Evolutionary conservation across 2,113 vertebrate genomes (phyloP), one percentile per base, ranked within the genome.

Genomic region (Limnothrissa miodon): DNA sequence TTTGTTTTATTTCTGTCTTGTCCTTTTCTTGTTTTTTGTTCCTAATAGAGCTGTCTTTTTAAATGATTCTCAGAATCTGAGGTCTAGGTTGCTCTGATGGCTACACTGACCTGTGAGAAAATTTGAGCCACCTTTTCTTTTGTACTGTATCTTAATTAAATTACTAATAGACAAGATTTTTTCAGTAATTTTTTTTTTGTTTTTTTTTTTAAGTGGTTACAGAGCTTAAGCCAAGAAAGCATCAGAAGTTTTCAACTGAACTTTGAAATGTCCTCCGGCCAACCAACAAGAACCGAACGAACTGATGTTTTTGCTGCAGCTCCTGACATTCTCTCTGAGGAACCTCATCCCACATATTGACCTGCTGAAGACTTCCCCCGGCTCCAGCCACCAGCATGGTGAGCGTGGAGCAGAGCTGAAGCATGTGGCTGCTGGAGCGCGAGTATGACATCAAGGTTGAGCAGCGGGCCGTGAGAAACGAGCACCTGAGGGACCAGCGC

Each of bases 401-500:
- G 8, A 5, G 59, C 82, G 83, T 83, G 81, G 29, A 82, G 25
- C 1, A 80, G 36, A 82, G 84, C 25, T 83, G 79, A 80, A 23
- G 79, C 21, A 85, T 85, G 21, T 84, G 83, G 66, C 83, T 66
- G 5, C 83, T 85, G 5, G 79, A 45, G 56, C 91, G 81, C 59
- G 78, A 86, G 44, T 94, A 93, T 85, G 94, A 95, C 83, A 80
- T 85, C 29, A 91, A 89, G 78, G 39, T 86, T 17, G 91, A 92
- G 39, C 44, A 87, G 53, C 90, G 95, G 84, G 93, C 93, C 6
- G 87, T 90, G 83, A 94, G 88, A 86, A 92, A 88, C 19, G 90
- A 93, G 86, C 81, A 88, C 83, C 88, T 95, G 39, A 85, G 93
- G 79, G 90, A 93, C 59, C 91, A 94, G 0, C 93, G 93, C 90